phyloP scores from a whole-genome alignment of 2,797 vertebrate species.

The Avahi laniger region DNA sequence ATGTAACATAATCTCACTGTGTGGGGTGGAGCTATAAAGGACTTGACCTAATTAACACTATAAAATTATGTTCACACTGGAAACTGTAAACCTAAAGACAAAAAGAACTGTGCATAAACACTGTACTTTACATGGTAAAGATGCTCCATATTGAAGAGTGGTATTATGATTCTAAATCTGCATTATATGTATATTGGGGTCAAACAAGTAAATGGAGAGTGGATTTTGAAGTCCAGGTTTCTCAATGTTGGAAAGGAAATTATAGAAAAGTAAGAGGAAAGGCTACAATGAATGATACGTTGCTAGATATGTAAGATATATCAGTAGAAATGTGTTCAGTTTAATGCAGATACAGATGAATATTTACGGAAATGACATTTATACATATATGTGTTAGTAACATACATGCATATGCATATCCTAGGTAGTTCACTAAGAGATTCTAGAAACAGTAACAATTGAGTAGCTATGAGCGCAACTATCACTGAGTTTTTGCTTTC shows the following conservation, averaged over 20 bases:
- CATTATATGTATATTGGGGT: not conserved
- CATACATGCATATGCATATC: not conserved
- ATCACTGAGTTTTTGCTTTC: not conserved
- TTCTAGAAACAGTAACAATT: conserved; percentile 6
- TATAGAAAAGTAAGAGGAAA: not conserved
- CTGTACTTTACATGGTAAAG: not conserved
- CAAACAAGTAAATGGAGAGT: not conserved
- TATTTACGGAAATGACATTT: not conserved
- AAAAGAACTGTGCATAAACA: not conserved
- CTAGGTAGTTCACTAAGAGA: not conserved
- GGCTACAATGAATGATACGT: not conserved
- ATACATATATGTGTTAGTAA: not conserved
- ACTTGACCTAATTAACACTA: not conserved
- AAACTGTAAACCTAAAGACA: not conserved
- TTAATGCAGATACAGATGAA: not conserved
- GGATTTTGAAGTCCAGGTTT: not conserved
- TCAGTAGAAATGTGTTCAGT: not conserved
- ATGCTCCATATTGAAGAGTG: not conserved
- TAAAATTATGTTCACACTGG: not conserved
- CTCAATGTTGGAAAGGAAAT: not conserved
- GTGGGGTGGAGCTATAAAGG: not conserved
- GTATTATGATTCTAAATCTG: not conserved
- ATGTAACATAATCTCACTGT: not conserved
- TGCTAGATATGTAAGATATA: not conserved
- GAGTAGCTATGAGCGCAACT: not conserved